Percentiles rank a stretch among this genome's conserved stretches.
Conservation (phyloP, 2,797 vertebrate genomes). For the Pogoniulus pusillus region DNA sequence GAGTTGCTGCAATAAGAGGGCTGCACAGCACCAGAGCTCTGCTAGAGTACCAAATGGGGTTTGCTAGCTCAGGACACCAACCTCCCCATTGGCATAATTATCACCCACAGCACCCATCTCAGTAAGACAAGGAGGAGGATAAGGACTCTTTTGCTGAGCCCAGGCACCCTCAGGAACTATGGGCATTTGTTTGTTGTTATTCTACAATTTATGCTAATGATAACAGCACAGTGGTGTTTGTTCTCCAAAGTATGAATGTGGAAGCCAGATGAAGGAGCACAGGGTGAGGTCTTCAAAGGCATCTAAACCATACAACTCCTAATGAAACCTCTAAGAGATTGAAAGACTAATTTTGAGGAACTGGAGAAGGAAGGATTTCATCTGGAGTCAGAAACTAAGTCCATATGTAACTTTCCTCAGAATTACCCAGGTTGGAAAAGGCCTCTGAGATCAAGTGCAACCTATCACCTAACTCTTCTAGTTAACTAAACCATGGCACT, state of each 20-base stretch:
- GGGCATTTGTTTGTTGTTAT: neutral
- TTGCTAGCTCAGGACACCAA: neutral
- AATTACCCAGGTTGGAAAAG: too few relatives aligned
- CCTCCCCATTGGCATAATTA: accelerated
- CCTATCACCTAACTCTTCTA: too few relatives aligned
- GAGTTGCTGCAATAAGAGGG: accelerated
- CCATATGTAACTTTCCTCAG: neutral
- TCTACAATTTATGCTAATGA: neutral
- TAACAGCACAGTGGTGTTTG: neutral
- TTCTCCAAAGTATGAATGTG: neutral
- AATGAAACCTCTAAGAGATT: neutral
- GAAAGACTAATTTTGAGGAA: neutral
- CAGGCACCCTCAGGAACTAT: neutral
- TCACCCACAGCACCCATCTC: too few relatives aligned
- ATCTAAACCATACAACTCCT: neutral
- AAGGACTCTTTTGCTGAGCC: neutral
- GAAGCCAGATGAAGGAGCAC: neutral
- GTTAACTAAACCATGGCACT: too few relatives aligned
- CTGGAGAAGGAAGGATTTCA: neutral
- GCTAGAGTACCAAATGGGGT: accelerated
- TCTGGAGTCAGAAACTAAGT: neutral
- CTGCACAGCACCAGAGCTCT: neutral
- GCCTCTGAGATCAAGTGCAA: too few relatives aligned
- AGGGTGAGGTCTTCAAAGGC: neutral
- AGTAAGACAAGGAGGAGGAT: too few relatives aligned